Conservation (phyloP, 2,797 vertebrate genomes). For the Enteromius treurensis region DNA sequence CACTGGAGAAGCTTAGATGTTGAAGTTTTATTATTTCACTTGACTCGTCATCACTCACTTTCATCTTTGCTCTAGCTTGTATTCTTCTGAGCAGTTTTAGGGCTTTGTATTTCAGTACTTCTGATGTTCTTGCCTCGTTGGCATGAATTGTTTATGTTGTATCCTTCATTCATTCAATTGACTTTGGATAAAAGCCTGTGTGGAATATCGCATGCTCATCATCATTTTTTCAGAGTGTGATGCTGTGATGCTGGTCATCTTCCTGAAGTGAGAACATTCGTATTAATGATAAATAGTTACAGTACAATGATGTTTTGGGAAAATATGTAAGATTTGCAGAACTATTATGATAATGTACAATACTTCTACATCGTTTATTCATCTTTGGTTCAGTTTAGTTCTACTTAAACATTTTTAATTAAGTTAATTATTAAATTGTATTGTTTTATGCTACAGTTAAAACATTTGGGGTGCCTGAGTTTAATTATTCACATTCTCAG, state of each 20-base stretch:
- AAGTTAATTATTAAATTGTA: background rate
- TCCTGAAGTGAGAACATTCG: background rate
- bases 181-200: background rate
- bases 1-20: constrained; percentile 2
- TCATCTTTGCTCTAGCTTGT: constrained; percentile 5
- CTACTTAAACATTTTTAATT: background rate
- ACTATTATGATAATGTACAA: background rate
- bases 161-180: background rate
- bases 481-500: background rate
- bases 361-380: background rate
- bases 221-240: background rate
- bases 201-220: background rate
- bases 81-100: background rate
- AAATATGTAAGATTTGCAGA: background rate
- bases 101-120: background rate
- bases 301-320: background rate
- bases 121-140: background rate
- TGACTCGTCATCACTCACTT: background rate
- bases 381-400: background rate
- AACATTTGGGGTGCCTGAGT: background rate
- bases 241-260: background rate
- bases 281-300: background rate
- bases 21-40: background rate
- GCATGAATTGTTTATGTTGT: background rate
- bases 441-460: background rate